Base-by-base conservation (phyloP, 2,797 vertebrate genomes). In the Lacerta bilineata region DNA sequence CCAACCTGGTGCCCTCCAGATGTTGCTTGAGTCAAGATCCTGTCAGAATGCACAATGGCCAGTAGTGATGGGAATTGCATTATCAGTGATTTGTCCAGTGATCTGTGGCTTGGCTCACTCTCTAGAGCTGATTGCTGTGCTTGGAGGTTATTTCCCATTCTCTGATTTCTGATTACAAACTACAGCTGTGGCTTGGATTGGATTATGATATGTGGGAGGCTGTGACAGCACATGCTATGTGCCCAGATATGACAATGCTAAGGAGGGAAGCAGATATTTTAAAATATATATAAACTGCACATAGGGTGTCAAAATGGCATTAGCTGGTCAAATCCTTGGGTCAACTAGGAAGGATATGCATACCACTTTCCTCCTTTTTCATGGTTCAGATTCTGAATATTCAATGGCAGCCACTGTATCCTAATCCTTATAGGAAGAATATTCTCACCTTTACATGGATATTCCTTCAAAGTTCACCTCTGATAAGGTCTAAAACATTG, bases 401-500 rank as follows among this genome's bases (percentile, higher is more conserved):
- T 66, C 78, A 76, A 10, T 75, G 36, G 36, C 66, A 3, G 84
- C 41, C 33, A 69, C 80, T 81, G 1, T n/a, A 0, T 46, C 25
- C 7, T 76, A 84, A 36, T 89, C 1, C 46, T 69, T 85, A 86
- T 10, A 91, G 91, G 75, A 87, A 90, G 87, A 89, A 27, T 23
- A 81, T 55, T 64, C 66, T 93, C 93, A 86, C 41, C 50, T 89
- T 89, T 84, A 23, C 55, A 23, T 72, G 90, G 25, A 85, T 90
- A 39, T 87, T 92, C 50, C 85, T 86, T 94, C 87, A 86, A 61
- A 89, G 77, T 89, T 71, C 10, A 83, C 25, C 83, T 91, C 84
- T 77, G 88, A 89, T 93, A 92, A 93, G 90, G 50, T 43, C 76
- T 36, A 87, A 89, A 85, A 83, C 25, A 1, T 89, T 95, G 93